Conservation (phyloP, 2,888 invertebrate genomes). For the Sympetrum striolatum region DNA sequence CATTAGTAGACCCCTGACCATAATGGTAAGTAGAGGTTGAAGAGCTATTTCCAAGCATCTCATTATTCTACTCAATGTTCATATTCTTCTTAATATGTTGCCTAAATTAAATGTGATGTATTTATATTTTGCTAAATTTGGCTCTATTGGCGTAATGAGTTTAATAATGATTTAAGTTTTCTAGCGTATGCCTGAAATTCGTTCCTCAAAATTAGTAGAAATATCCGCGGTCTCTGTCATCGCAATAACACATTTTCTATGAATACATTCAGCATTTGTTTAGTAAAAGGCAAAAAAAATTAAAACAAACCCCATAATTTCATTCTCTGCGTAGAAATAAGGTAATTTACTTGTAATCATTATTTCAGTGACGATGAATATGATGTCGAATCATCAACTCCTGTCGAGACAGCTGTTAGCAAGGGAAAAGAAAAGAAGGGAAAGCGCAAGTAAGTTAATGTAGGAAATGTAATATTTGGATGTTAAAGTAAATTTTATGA, state of each 20-base stretch:
- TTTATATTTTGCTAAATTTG: no score
- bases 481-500: no score
- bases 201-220: no score
- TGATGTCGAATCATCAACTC: constrained; percentile 46
- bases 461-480: background rate
- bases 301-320: background rate
- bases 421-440: constrained; percentile 48
- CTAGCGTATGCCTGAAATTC: no score
- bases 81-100: no score
- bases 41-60: no score
- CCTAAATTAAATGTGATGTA: no score
- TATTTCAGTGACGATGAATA: constrained; percentile 49
- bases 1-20: no score
- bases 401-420: constrained; percentile 45
- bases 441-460: constrained; percentile 45
- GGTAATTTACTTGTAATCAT: background rate
- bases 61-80: no score
- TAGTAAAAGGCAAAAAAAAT: background rate
- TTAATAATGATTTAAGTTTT: no score
- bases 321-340: background rate
- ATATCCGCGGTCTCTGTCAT: background rate
- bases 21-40: no score
- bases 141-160: no score
- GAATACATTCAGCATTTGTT: background rate
- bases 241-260: background rate